Evolutionary conservation across 2,888 invertebrate genomes (phyloP).

Genomic region (Drosophila nr. medialis): DNA sequence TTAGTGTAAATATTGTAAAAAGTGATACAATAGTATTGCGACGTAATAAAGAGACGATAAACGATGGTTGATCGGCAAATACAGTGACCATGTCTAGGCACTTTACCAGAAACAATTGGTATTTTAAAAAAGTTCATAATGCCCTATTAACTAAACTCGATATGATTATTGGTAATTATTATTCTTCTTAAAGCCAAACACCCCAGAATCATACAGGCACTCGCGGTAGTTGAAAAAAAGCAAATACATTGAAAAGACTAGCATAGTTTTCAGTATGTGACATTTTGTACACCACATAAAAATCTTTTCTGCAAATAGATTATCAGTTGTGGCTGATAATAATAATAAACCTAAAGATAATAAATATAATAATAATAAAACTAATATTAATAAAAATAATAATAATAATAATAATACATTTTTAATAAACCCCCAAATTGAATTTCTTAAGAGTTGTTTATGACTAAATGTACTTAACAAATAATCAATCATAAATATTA

Average conservation of each 20-base stretch:
- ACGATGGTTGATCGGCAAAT: conserved; percentile 14
- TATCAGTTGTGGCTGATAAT: conserved; percentile 30
- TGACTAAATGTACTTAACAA: conserved; percentile 52
- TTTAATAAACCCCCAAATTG: conserved; percentile 41
- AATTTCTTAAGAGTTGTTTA: conserved; percentile 57
- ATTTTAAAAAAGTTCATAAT: conserved; percentile 66
- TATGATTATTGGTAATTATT: conserved; percentile 49
- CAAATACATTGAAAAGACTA: conserved; percentile 2
- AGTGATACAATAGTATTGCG: conserved; percentile 66
- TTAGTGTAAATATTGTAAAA: conserved; percentile 82
- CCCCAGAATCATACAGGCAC: conserved; percentile 1
- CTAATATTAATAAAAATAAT: background rate
- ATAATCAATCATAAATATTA: conserved; percentile 32
- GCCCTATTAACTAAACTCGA: conserved; percentile 43
- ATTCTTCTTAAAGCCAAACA: conserved; percentile 28
- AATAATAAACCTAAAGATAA: conserved; percentile 18
- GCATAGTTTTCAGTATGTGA: conserved; percentile 1
- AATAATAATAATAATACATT: conserved; percentile 12
- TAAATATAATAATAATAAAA: background rate
- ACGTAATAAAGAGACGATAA: conserved; percentile 37
- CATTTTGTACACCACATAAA: conserved; percentile 14
- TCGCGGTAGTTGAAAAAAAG: conserved; percentile 19
- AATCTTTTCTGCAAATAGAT: conserved; percentile 31
- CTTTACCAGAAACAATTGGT: conserved; percentile 54
- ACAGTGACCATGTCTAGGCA: conserved; percentile 36